Base-by-base conservation (phyloP, 2,888 invertebrate genomes). In the Adineta ricciae region DNA sequence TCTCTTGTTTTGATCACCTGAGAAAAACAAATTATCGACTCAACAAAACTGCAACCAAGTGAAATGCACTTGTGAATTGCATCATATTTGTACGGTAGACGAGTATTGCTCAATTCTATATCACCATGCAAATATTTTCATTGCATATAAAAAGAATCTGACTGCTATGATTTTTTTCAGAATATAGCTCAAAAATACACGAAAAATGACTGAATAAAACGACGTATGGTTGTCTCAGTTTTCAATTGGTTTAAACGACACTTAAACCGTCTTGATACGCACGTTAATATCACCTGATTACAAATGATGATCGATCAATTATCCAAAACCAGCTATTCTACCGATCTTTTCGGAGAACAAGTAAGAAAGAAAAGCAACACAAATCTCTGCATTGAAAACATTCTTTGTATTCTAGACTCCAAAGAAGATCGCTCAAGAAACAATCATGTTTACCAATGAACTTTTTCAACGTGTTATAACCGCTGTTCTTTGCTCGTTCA, bases 401-500 rank as follows among this genome's bases (percentile, higher is more conserved):
- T 16, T 16, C 19, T 16, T 16, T 50, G 3, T 50, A 19, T 64
- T 64, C 19, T 32, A 64, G 64, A 64, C 32, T 64, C 32, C 27
- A 36, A 64, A 64, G 32, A 64, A 64, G 64, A 64, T 64, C 11
- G n/a, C 41, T n/a, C 78, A 78, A 24, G 78, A 78, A 78, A 78
- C 38, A n/a, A 38, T 78, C 11, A 24, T 19, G 0, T 78, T 78
- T 78, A 41, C 78, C 11, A 41, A 38, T 78, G 78, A 78, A 41
- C 41, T 78, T 41, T 78, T 78, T 78, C 78, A 78, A 38, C 78
- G 78, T 41, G 78, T 78, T 41, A 78, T 78, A 41, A 78, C 41
- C 21, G 78, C 41, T 78, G 78, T 78, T 24, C 9, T 78, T n/a
- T 78, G 78, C 41, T 78, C 78, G n/a, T 78, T 78, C 14, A 78